These are phyloP conservation scores for Oreochromis grahami DNA, from an alignment of 2,797 vertebrate species.

Conservation along the genomic window DNA sequence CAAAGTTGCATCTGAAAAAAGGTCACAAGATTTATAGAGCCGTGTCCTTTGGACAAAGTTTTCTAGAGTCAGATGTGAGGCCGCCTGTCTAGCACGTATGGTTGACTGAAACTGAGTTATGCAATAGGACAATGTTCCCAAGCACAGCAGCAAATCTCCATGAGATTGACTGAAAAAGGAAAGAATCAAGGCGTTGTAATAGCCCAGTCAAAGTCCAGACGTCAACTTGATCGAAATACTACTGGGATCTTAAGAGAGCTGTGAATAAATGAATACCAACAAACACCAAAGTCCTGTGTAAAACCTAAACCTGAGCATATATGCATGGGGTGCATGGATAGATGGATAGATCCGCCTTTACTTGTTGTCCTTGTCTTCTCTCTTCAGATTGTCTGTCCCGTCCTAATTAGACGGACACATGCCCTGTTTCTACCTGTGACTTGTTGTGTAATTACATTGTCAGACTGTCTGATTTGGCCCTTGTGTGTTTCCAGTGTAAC, in stretches of 20 bases:
- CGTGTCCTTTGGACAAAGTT: not conserved
- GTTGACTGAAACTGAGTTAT: not conserved
- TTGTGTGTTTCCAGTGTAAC: not conserved
- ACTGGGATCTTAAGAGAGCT: not conserved
- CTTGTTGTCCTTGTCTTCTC: not conserved
- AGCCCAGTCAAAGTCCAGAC: not conserved
- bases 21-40: not conserved
- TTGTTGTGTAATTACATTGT: not conserved
- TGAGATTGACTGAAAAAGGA: not conserved
- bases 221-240: not conserved
- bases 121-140: not conserved
- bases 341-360: not conserved
- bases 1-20: not conserved
- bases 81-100: not conserved
- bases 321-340: not conserved
- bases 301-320: not conserved
- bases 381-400: not conserved
- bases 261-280: not conserved
- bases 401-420: not conserved
- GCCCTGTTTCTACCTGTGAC: not conserved
- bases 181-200: not conserved
- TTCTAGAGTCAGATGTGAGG: not conserved
- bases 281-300: not conserved
- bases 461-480: not conserved
- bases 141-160: not conserved